Percentiles rank a stretch among this genome's conserved stretches.
These are phyloP conservation scores for Xanthostigma xanthostigma DNA, from an alignment of 2,888 invertebrate species.

Conservation along the genomic window DNA sequence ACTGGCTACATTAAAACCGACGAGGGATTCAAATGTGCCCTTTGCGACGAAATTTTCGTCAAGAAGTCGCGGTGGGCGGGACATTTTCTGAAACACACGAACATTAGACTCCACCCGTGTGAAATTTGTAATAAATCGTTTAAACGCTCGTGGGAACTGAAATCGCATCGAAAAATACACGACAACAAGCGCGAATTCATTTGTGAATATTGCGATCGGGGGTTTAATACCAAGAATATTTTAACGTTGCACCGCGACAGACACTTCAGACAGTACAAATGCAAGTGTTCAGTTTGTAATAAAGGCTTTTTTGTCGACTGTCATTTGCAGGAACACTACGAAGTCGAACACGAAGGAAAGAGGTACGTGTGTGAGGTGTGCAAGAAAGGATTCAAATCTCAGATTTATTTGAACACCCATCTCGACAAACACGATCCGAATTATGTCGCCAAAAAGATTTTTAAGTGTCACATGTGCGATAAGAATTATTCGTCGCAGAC, in stretches of 20 bases:
- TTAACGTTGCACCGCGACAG: slow-evolving; percentile 22
- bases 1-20: slow-evolving; percentile 1
- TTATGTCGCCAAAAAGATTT: not conserved
- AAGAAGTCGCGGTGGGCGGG: not conserved
- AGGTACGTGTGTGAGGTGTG: slow-evolving; percentile 31
- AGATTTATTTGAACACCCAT: not conserved
- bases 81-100: not conserved
- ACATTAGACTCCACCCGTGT: not conserved
- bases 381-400: slow-evolving; percentile 27
- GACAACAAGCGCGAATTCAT: not conserved
- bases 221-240: slow-evolving; percentile 18
- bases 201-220: slow-evolving; percentile 1
- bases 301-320: not conserved
- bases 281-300: not conserved
- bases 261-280: slow-evolving; percentile 21
- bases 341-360: slow-evolving; percentile 25
- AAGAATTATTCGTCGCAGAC: not conserved
- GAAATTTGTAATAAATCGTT: not conserved
- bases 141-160: not conserved
- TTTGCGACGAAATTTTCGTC: slow-evolving; percentile 6
- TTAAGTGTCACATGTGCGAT: not conserved
- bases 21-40: slow-evolving; percentile 6
- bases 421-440: not conserved
- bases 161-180: not conserved
- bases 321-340: slow-evolving; percentile 7